Percentiles rank a stretch among this genome's conserved stretches.
These are phyloP conservation scores for Bujurquina vittata DNA, from an alignment of 2,113 vertebrate species.

Conservation along the genomic window DNA sequence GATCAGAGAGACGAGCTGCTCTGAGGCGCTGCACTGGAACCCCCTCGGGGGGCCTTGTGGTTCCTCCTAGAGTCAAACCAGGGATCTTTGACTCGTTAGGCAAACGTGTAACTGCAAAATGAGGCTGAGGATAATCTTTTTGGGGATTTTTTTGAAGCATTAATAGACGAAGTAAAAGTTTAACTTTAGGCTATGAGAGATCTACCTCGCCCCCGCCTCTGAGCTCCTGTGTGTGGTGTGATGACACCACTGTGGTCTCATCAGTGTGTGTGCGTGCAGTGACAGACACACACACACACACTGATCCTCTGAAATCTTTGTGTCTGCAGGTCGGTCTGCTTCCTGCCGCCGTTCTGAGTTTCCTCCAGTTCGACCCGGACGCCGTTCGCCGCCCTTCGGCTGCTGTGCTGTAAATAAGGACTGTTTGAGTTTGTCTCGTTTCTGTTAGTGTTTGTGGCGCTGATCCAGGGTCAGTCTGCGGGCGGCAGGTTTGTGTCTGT, in stretches of 20 bases:
- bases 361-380: not conserved
- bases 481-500: constrained; percentile 1
- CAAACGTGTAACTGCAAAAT: too few relatives aligned
- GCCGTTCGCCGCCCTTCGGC: not conserved
- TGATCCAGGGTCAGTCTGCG: not conserved
- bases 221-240: not conserved
- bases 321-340: constrained; percentile 36
- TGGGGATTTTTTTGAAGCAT: too few relatives aligned
- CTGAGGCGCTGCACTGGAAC: too few relatives aligned
- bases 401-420: constrained; percentile 7
- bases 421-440: not conserved
- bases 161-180: too few relatives aligned
- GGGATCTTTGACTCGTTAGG: too few relatives aligned
- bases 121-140: too few relatives aligned
- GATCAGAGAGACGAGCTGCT: too few relatives aligned
- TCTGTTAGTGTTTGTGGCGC: not conserved
- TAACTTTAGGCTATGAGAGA: too few relatives aligned
- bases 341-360: not conserved
- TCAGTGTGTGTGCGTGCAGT: rapidly evolving
- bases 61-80: too few relatives aligned
- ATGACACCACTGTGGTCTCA: not conserved
- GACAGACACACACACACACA: not conserved
- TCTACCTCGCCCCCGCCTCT: too few relatives aligned
- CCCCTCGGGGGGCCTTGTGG: too few relatives aligned
- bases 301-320: rapidly evolving